These are phyloP conservation scores for Benthosema pterotum DNA, from an alignment of 2,797 vertebrate species.

Conservation along the genomic window DNA sequence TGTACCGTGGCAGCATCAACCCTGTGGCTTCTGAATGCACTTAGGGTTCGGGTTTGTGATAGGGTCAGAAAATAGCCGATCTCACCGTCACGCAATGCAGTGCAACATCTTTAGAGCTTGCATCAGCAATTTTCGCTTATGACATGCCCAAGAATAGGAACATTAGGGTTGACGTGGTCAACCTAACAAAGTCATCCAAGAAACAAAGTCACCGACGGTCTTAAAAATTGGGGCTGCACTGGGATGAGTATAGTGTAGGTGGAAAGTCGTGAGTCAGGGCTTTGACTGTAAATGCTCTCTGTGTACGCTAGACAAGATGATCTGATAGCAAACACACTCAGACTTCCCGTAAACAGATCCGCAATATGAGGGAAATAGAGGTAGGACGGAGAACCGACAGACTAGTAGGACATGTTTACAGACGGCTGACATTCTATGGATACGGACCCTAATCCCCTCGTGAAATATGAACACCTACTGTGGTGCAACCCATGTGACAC, in stretches of 20 bases:
- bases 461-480: constrained; percentile 53
- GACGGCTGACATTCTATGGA: constrained; percentile 54
- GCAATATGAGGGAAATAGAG: constrained; percentile 54
- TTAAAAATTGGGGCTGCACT: constrained; percentile 22
- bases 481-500: constrained; percentile 46
- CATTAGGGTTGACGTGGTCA: constrained; percentile 18
- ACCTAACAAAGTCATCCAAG: constrained; percentile 34
- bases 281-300: constrained; percentile 46
- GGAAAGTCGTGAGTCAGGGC: constrained; percentile 51
- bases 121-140: no score
- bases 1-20: no score
- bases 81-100: no score
- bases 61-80: no score
- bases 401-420: constrained; percentile 61
- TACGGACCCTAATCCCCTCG: constrained; percentile 30
- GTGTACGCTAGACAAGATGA: constrained; percentile 45
- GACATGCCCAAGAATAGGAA: no score
- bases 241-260: constrained; percentile 43
- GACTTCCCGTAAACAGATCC: constrained; percentile 59
- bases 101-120: no score
- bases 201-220: constrained; percentile 40
- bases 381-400: constrained; percentile 39
- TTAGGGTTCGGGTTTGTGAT: no score
- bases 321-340: constrained; percentile 54
- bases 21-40: no score